Evolutionary conservation across 2,113 vertebrate species (phyloP).

Genomic region (Vidua chalybeata): DNA sequence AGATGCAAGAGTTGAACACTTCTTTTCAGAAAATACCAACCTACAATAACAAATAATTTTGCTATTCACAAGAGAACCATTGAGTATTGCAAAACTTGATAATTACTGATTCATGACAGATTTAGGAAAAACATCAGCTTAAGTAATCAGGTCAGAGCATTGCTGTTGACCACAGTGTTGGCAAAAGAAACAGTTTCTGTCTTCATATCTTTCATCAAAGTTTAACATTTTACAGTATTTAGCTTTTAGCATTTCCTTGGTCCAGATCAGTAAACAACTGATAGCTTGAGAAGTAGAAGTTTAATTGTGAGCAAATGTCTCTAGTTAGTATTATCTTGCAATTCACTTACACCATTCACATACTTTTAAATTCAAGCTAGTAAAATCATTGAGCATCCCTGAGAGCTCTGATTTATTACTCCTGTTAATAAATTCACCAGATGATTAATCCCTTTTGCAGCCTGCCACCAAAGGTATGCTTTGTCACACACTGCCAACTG

Average conservation of each 20-base stretch:
- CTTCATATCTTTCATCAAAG: constrained; percentile 69
- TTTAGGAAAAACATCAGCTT: constrained; percentile 80
- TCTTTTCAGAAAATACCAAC: constrained; percentile 61
- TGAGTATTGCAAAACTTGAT: constrained; percentile 81
- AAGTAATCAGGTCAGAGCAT: constrained; percentile 78
- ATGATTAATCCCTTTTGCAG: neutral
- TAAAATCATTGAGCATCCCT: neutral
- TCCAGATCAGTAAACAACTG: constrained; percentile 57
- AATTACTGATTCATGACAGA: constrained; percentile 82
- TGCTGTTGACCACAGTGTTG: constrained; percentile 73
- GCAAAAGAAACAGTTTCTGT: constrained; percentile 64
- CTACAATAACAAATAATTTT: constrained; percentile 75
- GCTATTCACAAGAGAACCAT: constrained; percentile 72
- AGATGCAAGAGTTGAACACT: constrained; percentile 33
- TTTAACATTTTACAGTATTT: constrained; percentile 68
- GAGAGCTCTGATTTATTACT: neutral
- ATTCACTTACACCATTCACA: neutral
- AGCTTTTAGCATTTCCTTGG: constrained; percentile 60
- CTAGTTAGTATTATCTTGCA: neutral
- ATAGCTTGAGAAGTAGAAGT: constrained; percentile 14
- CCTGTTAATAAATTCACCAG: neutral
- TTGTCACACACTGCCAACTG: neutral
- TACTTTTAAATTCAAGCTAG: neutral
- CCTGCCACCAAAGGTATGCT: neutral
- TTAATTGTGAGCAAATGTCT: constrained; percentile 1